Evolutionary conservation across 2,113 vertebrate genomes (phyloP).

Genomic region (Plotosus lineatus): DNA sequence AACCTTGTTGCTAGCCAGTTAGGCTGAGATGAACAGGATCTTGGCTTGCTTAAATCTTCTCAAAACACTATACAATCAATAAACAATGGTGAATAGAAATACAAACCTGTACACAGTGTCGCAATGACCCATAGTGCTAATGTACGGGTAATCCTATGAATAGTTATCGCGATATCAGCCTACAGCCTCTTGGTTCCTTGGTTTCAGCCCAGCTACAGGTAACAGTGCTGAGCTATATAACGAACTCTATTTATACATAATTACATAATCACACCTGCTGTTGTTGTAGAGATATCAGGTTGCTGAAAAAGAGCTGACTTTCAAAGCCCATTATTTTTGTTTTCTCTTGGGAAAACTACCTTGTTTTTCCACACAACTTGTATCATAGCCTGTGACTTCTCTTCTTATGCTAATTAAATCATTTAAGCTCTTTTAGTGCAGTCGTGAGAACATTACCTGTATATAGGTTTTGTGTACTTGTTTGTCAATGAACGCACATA

Average conservation of each 20-base stretch:
- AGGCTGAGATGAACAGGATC: conserved; percentile 42
- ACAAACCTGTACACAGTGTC: conserved; percentile 27
- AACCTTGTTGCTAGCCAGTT: conserved; percentile 41
- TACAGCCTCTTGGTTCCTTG: background rate
- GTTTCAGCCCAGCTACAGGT: conserved; percentile 31
- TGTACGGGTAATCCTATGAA: conserved; percentile 21
- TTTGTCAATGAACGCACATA: background rate
- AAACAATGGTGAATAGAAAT: conserved; percentile 40
- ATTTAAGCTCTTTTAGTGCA: background rate
- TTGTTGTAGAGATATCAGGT: conserved; percentile 13
- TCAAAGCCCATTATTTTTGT: conserved; percentile 15
- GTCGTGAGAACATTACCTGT: background rate
- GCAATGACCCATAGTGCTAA: conserved; percentile 1
- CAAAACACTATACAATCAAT: conserved; percentile 42
- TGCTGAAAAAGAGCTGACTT: conserved; percentile 36
- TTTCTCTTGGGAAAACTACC: conserved; percentile 19
- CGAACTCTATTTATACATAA: conserved; percentile 43
- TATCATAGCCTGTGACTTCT: background rate
- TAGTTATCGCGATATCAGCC: background rate
- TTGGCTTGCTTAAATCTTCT: conserved; percentile 45
- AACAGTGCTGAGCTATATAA: conserved; percentile 35
- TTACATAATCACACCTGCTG: conserved; percentile 33
- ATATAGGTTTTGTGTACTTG: background rate
- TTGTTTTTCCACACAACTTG: conserved; percentile 21
- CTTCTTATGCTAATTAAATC: background rate